phyloP scores from a whole-genome alignment of 2,113 vertebrate species.

The Okapia johnstoni region DNA sequence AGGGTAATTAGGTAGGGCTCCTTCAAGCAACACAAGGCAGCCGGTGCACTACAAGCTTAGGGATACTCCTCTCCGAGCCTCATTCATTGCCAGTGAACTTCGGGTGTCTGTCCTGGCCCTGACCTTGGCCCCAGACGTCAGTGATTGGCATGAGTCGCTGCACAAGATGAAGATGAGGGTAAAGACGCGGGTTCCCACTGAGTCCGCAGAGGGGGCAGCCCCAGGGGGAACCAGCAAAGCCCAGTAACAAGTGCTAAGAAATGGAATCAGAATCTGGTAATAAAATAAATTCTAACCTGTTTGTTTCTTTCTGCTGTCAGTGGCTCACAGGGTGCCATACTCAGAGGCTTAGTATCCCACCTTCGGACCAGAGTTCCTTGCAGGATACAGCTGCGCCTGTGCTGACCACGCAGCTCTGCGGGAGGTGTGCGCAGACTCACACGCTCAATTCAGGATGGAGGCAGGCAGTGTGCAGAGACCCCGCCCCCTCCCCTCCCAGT shows the following conservation, averaged over 20 bases:
- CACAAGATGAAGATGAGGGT: background rate
- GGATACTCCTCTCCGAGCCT: background rate
- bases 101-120: background rate
- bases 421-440: background rate
- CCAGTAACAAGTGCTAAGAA: background rate
- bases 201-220: background rate
- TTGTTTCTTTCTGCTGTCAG: background rate
- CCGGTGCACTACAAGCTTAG: no score
- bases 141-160: fast-evolving
- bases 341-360: fast-evolving
- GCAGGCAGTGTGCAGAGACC: background rate
- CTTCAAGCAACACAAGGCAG: no score
- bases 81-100: background rate
- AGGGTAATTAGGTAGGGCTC: background rate
- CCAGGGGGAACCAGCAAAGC: background rate
- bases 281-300: background rate
- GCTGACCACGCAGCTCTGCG: no score
- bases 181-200: fast-evolving
- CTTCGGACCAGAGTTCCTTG: background rate
- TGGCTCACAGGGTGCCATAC: background rate
- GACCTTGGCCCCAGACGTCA: background rate
- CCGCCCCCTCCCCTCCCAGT: background rate
- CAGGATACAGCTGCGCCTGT: fast-evolving
- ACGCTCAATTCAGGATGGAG: background rate
- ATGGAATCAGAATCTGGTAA: background rate